Conservation (phyloP, 1,140 invertebrate species). For the Nasonia vitripennis region DNA sequence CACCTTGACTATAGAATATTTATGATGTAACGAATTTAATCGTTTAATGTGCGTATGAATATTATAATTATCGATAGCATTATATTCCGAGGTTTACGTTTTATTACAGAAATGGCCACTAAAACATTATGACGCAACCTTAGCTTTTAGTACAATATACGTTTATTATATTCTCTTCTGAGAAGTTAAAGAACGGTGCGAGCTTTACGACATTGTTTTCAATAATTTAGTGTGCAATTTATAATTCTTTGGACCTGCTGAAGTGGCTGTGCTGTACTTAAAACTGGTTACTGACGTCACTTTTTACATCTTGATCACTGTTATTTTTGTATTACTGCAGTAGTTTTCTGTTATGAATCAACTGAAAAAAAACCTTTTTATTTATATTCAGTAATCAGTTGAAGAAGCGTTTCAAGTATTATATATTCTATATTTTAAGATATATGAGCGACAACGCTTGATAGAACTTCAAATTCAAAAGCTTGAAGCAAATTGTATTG, state of each 20-base stretch:
- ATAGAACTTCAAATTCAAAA: constrained; percentile 28
- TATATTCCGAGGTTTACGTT: constrained; percentile 45
- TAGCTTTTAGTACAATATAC: constrained; percentile 45
- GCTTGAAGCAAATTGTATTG: not conserved
- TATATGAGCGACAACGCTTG: constrained; percentile 38
- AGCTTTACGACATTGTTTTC: constrained; percentile 35
- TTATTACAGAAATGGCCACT: not conserved
- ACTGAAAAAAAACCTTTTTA: not conserved
- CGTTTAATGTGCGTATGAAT: constrained; percentile 50
- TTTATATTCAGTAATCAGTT: constrained; percentile 45
- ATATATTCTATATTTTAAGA: constrained; percentile 45
- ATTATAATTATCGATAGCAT: constrained; percentile 56
- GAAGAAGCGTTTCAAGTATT: constrained; percentile 49
- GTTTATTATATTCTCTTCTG: constrained; percentile 32
- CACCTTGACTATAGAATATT: constrained; percentile 50
- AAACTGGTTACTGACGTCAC: constrained; percentile 49
- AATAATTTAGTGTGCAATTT: constrained; percentile 41
- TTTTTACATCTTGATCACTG: constrained; percentile 1
- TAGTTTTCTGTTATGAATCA: not conserved
- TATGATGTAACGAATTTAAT: constrained; percentile 51
- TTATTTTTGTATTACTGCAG: constrained; percentile 7
- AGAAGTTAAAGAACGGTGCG: constrained; percentile 3
- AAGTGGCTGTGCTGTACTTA: constrained; percentile 54
- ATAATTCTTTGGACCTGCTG: constrained; percentile 43
- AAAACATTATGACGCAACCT: constrained; percentile 7